Evolutionary conservation across 2,113 vertebrate genomes (phyloP), one percentile per base, ranked within the genome.

Genomic region (Chlorodrepanis virens): DNA sequence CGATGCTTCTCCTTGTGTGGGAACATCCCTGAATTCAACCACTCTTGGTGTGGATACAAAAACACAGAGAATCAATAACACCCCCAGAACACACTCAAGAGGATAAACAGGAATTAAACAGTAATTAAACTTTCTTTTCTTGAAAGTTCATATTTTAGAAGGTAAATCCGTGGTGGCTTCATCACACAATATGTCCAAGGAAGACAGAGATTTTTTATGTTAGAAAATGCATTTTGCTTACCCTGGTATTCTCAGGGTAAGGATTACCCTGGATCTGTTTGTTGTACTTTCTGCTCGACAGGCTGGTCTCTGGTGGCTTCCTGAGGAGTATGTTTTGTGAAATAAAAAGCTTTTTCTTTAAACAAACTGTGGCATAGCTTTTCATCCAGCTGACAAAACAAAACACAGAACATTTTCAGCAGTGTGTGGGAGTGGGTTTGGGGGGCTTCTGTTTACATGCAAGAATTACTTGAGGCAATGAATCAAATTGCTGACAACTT

Each of bases 311-410:
- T 49, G 67, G 44, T 59, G 84, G 45, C 60, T 93, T 76, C 5
- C 71, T 67, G 70, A 40, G 29, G 29, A 89, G 49, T 12, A 18
- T 27, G 35, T 80, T 89, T 31, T 50, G 67, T 39, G 60, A 80
- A 93, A 86, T 31, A 85, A 91, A 93, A 90, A 86, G 59, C 83
- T 76, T 84, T 95, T 93, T 79, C 81, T 79, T 91, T 76, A 91
- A 93, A 90, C 75, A 89, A 79, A 53, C 35, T 14, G 28, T 54
- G 68, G 68, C 72, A 25, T 12, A 68, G 77, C 47, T 91, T 77
- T 90, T 87, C 90, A 83, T 74, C 63, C 82, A 93, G 85, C 93
- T 87, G 83, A 90, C 82, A 90, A 93, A 96, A 85, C 59, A 61
- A 42, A 94, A 25, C 78, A 70, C 45, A 10, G 76, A 88, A 79